These are phyloP conservation scores for Felis catus DNA, from an alignment of 2,113 vertebrate species.

Conservation along the genomic window DNA sequence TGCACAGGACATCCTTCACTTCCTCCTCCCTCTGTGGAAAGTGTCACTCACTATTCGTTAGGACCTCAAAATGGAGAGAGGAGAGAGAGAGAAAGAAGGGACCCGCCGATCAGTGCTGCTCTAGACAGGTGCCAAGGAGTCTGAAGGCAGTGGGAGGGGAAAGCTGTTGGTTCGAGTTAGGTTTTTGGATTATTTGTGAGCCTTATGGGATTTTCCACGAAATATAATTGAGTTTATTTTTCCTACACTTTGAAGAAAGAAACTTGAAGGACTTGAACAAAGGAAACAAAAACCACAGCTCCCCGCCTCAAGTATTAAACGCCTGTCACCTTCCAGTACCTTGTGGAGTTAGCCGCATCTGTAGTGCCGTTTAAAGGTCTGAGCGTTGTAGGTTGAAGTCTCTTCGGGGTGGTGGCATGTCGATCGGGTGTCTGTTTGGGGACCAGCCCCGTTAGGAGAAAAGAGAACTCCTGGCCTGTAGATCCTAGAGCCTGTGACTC, in stretches of 20 bases:
- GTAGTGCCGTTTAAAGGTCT: not conserved
- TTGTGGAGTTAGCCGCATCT: not conserved
- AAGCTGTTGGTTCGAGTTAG: not conserved
- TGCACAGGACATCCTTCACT: slow-evolving; percentile 10
- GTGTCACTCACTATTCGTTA: not conserved
- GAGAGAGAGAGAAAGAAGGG: not conserved
- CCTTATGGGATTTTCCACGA: slow-evolving; percentile 11
- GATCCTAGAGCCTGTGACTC: not conserved
- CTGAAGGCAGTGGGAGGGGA: not conserved
- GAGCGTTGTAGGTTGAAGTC: not conserved
- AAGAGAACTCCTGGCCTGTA: not conserved
- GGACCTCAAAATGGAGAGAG: slow-evolving; percentile 12
- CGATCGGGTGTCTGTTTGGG: not conserved
- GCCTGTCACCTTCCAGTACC: no score
- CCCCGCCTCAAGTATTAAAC: not conserved
- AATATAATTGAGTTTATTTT: slow-evolving; percentile 22
- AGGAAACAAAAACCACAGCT: not conserved
- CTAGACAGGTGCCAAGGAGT: not conserved
- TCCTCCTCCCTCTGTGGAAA: not conserved
- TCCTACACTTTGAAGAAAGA: slow-evolving; percentile 25
- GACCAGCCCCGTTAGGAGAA: not conserved
- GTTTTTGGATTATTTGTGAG: not conserved
- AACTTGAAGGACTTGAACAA: slow-evolving; percentile 28
- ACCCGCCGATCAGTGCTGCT: not conserved
- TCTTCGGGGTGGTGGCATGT: not conserved